These are phyloP conservation scores for Athetis lepigone DNA, from an alignment of 2,888 invertebrate genomes.

Conservation along the genomic window DNA sequence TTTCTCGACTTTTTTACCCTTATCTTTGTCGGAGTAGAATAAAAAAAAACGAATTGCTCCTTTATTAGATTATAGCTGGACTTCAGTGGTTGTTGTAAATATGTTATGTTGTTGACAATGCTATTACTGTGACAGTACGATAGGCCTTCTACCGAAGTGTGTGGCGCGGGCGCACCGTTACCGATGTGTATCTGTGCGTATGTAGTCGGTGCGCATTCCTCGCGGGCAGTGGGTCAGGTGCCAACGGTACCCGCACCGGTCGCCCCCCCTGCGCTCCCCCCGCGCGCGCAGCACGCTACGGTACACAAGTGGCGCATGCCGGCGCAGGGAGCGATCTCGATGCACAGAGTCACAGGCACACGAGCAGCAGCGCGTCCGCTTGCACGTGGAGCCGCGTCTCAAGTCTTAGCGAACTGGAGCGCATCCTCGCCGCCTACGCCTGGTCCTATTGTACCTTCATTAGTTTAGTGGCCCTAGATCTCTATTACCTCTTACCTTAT, in stretches of 20 bases:
- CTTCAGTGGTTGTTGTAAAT: no score
- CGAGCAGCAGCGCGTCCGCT: background rate
- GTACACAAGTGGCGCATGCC: slow-evolving; percentile 50
- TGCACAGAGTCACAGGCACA: background rate
- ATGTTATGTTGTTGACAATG: background rate
- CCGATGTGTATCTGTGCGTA: slow-evolving; percentile 37
- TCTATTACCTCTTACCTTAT: no score
- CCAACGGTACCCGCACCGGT: slow-evolving; percentile 82
- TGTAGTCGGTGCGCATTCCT: slow-evolving; percentile 66
- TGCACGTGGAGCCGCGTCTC: background rate
- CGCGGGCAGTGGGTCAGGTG: slow-evolving; percentile 73
- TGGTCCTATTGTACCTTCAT: no score
- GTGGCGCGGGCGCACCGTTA: slow-evolving; percentile 49
- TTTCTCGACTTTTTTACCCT: no score
- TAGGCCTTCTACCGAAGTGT: slow-evolving; percentile 20
- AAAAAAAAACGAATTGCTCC: background rate
- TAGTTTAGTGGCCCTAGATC: background rate
- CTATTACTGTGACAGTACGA: no score
- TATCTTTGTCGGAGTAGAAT: background rate
- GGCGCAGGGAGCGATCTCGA: slow-evolving; percentile 16
- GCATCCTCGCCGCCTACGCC: background rate
- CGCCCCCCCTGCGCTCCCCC: slow-evolving; percentile 36
- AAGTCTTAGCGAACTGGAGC: background rate
- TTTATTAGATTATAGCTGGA: background rate
- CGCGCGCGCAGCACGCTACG: slow-evolving; percentile 43